Conservation (phyloP, 1,140 invertebrate species). For the Amphibalanus amphitrite region DNA sequence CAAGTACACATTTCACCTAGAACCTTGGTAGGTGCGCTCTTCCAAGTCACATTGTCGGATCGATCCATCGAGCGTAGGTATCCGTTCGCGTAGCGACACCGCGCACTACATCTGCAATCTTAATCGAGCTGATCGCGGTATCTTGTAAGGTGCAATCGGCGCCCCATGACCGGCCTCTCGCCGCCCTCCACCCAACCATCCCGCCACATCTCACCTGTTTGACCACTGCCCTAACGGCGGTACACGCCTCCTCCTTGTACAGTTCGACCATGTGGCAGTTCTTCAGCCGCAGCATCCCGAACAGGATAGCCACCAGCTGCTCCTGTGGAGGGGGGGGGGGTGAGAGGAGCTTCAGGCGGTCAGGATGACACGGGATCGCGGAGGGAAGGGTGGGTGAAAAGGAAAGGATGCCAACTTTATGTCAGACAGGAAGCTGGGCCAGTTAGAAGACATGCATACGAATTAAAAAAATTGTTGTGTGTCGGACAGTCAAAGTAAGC, state of each 20-base stretch:
- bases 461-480: not conserved
- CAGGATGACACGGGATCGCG: not conserved
- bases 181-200: not conserved
- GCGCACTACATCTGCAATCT: too few species aligned
- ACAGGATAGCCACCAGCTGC: conserved; percentile 68
- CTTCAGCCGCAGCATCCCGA: conserved; percentile 67
- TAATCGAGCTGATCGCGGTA: too few species aligned
- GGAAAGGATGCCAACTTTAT: not conserved
- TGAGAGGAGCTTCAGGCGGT: not conserved
- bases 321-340: conserved; percentile 39
- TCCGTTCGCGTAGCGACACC: too few species aligned
- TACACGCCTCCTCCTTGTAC: conserved; percentile 63
- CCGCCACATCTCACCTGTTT: conserved; percentile 44
- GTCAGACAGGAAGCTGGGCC: not conserved
- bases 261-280: conserved; percentile 68
- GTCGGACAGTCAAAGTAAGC: not conserved
- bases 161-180: too few species aligned
- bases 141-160: too few species aligned
- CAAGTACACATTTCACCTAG: too few species aligned
- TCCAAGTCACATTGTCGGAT: too few species aligned
- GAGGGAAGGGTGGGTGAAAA: not conserved
- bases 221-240: conserved; percentile 66
- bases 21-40: too few species aligned
- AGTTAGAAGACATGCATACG: not conserved
- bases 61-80: too few species aligned